Evolutionary conservation across 2,888 invertebrate species (phyloP), one percentile per base, ranked within the genome.

Genomic region (Papilio gigon): DNA sequence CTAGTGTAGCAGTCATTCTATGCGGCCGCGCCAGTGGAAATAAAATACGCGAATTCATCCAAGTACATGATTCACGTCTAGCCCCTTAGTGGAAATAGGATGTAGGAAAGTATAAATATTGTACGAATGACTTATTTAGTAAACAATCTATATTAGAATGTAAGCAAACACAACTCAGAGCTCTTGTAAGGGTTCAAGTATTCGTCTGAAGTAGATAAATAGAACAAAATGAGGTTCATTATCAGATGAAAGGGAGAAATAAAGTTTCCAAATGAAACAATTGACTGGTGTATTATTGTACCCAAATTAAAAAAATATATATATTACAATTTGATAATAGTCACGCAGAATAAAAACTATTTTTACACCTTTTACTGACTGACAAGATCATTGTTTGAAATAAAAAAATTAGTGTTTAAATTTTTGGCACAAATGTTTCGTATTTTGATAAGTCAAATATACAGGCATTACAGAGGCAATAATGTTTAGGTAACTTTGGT

Each of bases 151-250:
- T 71, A 73, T 77, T 77, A 78, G 79, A 82, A 81, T 82, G 84
- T 84, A 80, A 79, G 83, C 81, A 87, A 85, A 85, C 79, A 85
- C 80, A 84, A 84, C 76, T 47, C 35, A 47, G 9, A 11, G 40
- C 65, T 56, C 87, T 85, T 81, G 80, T 87, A 88, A 89, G 87
- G 88, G 88, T 87, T 85, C 79, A 80, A 81, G 83, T 81, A 83
- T 83, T 82, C 80, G 80, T 80, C 81, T 80, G 78, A 80, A 84
- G 85, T 82, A 81, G 79, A 78, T 74, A 79, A 86, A 88, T 88
- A 88, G 86, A 88, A 88, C 87, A 84, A 87, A 89, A 89, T 87
- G 88, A 87, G 86, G 80, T 84, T 83, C 83, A 80, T 81, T 84
- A 84, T 86, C 84, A 84, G 37, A 1, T 25, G 5, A 12, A 30